These are phyloP conservation scores for Psilopsiagon aurifrons DNA, from an alignment of 2,113 vertebrate species.

Conservation along the genomic window DNA sequence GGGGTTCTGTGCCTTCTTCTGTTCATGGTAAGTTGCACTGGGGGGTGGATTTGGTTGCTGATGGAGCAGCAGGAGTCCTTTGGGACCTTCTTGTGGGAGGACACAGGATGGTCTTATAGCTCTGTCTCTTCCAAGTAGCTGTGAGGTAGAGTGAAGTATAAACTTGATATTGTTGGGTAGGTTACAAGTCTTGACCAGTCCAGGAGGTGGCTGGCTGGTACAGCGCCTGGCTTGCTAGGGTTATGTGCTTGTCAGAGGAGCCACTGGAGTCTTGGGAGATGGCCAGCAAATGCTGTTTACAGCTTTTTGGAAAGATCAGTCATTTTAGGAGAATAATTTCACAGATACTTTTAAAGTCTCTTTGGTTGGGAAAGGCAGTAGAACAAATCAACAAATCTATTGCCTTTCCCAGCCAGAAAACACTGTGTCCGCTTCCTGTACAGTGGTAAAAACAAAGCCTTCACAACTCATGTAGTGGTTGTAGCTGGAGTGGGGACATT, in stretches of 20 bases:
- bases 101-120: accelerated
- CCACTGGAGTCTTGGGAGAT: not conserved
- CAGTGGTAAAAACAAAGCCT: not conserved
- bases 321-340: not conserved
- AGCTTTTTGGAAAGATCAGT: not conserved
- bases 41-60: not conserved
- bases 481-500: not conserved
- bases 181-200: not conserved
- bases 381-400: not conserved
- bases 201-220: not conserved
- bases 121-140: not conserved
- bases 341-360: not conserved
- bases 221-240: not conserved
- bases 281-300: not conserved
- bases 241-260: not conserved
- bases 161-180: not conserved
- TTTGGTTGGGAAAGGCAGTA: not conserved
- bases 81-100: not conserved
- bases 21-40: slow-evolving; percentile 67
- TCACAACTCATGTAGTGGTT: not conserved
- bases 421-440: not conserved
- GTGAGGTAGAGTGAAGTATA: not conserved
- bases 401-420: not conserved
- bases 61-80: not conserved
- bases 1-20: slow-evolving; percentile 76